Base-by-base conservation (phyloP, 92 coral and sea anemone genomes). In the Palythoa grandis region DNA sequence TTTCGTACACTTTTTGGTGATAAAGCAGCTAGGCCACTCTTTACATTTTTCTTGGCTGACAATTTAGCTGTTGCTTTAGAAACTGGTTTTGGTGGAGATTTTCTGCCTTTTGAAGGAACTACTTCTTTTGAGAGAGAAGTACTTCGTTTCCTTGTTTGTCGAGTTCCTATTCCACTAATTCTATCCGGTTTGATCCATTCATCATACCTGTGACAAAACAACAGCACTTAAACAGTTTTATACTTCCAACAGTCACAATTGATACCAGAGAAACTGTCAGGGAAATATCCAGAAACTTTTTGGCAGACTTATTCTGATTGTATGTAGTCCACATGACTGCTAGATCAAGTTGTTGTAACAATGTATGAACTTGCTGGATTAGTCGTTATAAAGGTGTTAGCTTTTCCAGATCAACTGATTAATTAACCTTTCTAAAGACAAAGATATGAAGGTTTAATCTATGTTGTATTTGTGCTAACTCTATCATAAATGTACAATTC, bases 171-270 rank as follows among this genome's bases (percentile, higher is more conserved):
- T 48, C 98, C 96, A 57, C 88, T 85, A 50, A 94, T 92, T 83
- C 95, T 84, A 48, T 96, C 99, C n/a, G 96, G 93, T 57, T 91
- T 92, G 73, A 96, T 96, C 99, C 99, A 96, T 82, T 96, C 99
- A 89, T 96, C 97, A 70, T 96, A 95, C 88, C 99, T 96, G 71
- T 7, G 47, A 52, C 85, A 74, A 52, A 52, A 48, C 14, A 25
- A 35, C 74, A 37, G 69, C 7, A n/a, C 69, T 63, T 20, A 4
- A 63, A 63, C 24, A 63, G 69, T 63, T 63, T 9, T n/a, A 63
- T 20, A 9, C 61, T 12, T 12, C 3, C 61, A 56, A 56, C 19
- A 12, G 8, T 56, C 19, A 56, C 19, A 12, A 56, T 2, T 29
- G 35, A 29, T 29, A 29, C 35, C 35, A 29, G 35, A 29, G 35